phyloP scores from a whole-genome alignment of 2,113 vertebrate species.

The Mastomys natalensis region DNA sequence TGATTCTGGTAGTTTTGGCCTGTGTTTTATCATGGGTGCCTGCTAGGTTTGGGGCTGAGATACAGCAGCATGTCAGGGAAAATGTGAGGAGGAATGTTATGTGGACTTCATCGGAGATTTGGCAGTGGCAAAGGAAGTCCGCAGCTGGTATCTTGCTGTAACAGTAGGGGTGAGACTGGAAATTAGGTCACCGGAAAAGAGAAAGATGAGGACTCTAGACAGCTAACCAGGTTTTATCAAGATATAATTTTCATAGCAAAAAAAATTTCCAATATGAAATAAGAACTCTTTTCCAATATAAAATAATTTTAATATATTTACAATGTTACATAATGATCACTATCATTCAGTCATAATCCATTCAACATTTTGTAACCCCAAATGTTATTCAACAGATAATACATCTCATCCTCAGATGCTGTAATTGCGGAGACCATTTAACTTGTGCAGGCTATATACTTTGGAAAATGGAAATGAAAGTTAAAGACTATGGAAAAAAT shows the following conservation, averaged over 20 bases:
- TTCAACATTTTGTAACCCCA: neutral
- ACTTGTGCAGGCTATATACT: neutral
- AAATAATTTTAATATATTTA: neutral
- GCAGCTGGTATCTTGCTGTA: neutral
- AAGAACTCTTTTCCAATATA: neutral
- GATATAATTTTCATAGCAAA: neutral
- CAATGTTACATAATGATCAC: neutral
- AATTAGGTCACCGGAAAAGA: neutral
- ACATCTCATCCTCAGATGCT: neutral
- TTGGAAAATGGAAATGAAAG: neutral
- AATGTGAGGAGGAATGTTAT: neutral
- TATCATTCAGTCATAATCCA: neutral
- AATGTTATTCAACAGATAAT: neutral
- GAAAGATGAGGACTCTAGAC: neutral
- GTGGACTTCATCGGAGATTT: neutral
- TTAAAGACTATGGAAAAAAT: neutral
- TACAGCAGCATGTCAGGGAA: neutral
- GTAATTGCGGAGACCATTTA: neutral
- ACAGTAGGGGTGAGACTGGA: neutral
- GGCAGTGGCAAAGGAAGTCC: neutral
- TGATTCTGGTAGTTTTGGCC: neutral
- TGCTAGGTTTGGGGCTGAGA: neutral
- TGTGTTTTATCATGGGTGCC: neutral
- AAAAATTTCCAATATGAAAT: neutral
- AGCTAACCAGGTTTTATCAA: neutral